These are phyloP conservation scores for Parnassius mnemosyne DNA, from an alignment of 2,888 invertebrate genomes.

Conservation along the genomic window DNA sequence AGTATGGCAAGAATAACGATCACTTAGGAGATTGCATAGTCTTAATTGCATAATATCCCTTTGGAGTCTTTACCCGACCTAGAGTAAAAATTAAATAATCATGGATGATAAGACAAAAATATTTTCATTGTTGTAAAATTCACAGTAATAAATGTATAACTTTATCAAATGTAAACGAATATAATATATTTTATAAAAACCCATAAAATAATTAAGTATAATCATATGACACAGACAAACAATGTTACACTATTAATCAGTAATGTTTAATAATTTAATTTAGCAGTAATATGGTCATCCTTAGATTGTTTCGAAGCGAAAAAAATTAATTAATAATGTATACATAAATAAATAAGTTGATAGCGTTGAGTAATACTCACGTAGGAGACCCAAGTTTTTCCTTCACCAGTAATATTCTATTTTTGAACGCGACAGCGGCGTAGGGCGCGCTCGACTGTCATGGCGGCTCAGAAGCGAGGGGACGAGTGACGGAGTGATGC, in stretches of 20 bases:
- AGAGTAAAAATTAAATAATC: too few relatives aligned
- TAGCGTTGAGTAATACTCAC: conserved; percentile 29
- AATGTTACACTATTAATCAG: conserved; percentile 3
- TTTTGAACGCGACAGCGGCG: conserved; percentile 44
- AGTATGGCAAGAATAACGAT: too few relatives aligned
- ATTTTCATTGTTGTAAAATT: too few relatives aligned
- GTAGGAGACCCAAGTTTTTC: conserved; percentile 28
- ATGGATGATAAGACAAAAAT: too few relatives aligned
- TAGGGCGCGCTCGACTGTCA: conserved; percentile 47
- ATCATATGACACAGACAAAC: conserved; percentile 4
- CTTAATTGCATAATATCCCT: too few relatives aligned
- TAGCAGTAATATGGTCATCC: conserved; percentile 2
- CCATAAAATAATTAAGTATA: too few relatives aligned
- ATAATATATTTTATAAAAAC: too few relatives aligned
- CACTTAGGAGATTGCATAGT: too few relatives aligned
- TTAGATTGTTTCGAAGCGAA: conserved; percentile 2
- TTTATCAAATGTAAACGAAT: too few relatives aligned
- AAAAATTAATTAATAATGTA: neutral
- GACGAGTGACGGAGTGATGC: conserved; percentile 39
- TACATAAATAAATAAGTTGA: conserved; percentile 19
- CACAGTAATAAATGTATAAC: too few relatives aligned
- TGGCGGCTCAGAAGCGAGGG: conserved; percentile 40
- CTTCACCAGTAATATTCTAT: conserved; percentile 35
- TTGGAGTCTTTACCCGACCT: too few relatives aligned
- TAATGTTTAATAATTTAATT: conserved; percentile 6